Conservation (phyloP, 2,113 vertebrate species). For the Onychorhynchus coronatus region DNA sequence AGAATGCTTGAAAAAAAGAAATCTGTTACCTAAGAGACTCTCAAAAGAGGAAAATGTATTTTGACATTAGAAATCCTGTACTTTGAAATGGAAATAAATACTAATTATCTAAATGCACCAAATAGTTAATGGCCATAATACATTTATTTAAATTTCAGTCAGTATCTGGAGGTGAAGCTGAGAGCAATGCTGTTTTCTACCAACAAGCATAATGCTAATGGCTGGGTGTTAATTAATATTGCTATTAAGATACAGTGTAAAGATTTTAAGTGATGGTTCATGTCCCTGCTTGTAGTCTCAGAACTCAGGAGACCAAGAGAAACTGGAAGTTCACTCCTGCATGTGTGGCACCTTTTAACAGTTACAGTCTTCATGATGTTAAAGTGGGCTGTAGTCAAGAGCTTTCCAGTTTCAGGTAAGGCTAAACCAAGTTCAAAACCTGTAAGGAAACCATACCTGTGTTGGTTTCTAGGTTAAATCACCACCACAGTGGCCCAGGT, state of each 20-base stretch:
- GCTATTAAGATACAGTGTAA: not conserved
- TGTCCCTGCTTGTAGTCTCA: not conserved
- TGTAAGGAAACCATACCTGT: not conserved
- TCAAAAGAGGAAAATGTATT: not conserved
- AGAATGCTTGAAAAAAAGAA: not conserved
- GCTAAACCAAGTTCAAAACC: not conserved
- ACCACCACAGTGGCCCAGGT: not conserved
- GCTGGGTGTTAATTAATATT: not conserved
- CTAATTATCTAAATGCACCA: not conserved
- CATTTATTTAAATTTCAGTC: not conserved
- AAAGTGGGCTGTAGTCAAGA: not conserved
- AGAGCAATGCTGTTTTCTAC: not conserved
- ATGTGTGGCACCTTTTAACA: not conserved
- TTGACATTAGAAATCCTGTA: not conserved
- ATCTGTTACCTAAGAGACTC: not conserved
- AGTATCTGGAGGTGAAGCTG: not conserved
- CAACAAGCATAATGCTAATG: not conserved
- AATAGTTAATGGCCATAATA: not conserved
- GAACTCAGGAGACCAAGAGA: not conserved
- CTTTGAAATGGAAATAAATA: conserved; percentile 9
- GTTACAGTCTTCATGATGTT: not conserved
- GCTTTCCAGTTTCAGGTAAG: not conserved
- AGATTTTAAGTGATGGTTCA: not conserved
- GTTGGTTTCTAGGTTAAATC: not conserved
- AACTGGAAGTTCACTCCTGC: not conserved